Base-by-base conservation (phyloP, 2,888 invertebrate genomes). In the Aphodius granarius region DNA sequence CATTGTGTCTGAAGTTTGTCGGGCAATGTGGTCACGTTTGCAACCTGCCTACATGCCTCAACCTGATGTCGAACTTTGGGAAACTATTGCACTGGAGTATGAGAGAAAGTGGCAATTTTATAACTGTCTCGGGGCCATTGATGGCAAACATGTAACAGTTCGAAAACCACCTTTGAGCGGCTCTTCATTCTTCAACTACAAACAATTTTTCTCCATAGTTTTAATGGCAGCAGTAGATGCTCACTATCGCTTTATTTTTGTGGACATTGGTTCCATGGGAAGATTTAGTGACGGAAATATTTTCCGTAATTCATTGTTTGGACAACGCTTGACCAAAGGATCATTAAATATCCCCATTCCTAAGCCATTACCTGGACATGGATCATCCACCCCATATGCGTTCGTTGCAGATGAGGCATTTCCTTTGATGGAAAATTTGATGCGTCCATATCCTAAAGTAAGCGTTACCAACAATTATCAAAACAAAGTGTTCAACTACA, bases 1-100 rank as follows among this genome's bases (percentile, higher is more conserved):
- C 72, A 76, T 80, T 17, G 79, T 81, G 72, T 73, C 72, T 75
- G 76, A 81, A 75, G 78, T 77, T 75, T 80, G 75, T 76, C 77
- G 73, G 22, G 77, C 78, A 68, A 78, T 79, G 43, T 23, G 71
- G 66, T 76, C 77, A 3, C 18, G 6, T 73, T 66, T 73, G 74
- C 76, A 76, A 72, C 70, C 75, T 43, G 66, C 76, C 73, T 75
- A 71, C 63, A 73, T 78, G 75, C 73, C 78, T 63, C 73, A 71
- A 75, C 75, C 80, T 22, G 76, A 77, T 63, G 65, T 23, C 19
- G 66, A 77, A 75, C 75, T 77, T 21, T 79, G 80, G 77, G 3
- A 4, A 5, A 23, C 4, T 9, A 23, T 23, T 23, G 23, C 23
- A 9, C 5, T 23, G 9, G 23, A 23, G 4, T 23, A 23, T 23